These are phyloP conservation scores for Myiothlypis chrysogaster DNA, from an alignment of 2,797 vertebrate species.

Conservation along the genomic window DNA sequence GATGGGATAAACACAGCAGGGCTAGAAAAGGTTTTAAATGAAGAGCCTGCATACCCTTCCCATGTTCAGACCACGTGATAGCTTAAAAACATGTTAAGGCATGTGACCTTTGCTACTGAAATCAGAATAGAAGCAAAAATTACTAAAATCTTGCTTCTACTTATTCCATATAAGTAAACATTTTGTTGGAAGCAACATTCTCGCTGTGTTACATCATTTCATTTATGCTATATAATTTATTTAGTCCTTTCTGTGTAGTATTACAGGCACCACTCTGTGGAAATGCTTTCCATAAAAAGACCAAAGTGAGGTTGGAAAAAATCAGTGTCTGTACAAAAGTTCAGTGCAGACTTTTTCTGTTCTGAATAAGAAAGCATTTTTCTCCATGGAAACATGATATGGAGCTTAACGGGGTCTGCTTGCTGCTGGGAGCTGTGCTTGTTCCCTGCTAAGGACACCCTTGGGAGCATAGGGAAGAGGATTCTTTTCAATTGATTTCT, in stretches of 20 bases:
- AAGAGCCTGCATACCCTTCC: neutral
- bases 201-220: neutral
- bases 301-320: conserved; percentile 19
- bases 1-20: neutral
- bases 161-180: conserved; percentile 56
- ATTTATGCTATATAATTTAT: conserved; percentile 36
- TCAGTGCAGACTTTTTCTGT: neutral
- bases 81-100: neutral
- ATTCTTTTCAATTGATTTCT: neutral
- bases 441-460: neutral
- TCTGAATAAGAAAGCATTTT: conserved; percentile 46
- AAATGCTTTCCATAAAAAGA: conserved; percentile 24
- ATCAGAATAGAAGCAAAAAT: conserved; percentile 46
- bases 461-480: neutral
- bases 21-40: neutral
- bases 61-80: neutral
- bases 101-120: conserved; percentile 3
- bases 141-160: conserved; percentile 1
- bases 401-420: conserved; percentile 15
- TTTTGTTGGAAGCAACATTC: conserved; percentile 32
- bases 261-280: neutral
- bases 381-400: conserved; percentile 31
- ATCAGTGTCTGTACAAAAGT: neutral
- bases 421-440: conserved; percentile 26
- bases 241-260: neutral